Base-by-base conservation (phyloP, 2,797 vertebrate species). In the Benthosema pterotum region DNA sequence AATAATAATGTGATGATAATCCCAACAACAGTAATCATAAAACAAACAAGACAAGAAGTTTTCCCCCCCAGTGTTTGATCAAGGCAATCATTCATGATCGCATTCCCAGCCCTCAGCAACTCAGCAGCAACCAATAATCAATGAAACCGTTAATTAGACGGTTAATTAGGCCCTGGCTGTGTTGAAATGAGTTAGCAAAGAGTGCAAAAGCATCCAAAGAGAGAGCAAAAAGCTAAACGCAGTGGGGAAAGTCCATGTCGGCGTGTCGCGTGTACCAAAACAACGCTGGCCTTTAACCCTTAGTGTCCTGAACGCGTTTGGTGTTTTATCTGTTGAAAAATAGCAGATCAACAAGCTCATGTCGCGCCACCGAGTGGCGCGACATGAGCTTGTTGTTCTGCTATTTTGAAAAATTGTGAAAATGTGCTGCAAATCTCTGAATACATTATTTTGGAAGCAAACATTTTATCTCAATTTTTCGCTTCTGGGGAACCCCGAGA, bases 111-210 rank as follows among this genome's bases (percentile, higher is more conserved):
- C 70, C 69, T 42, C 50, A 66, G 60, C 53, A 64, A 75, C 76
- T 70, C 63, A 22, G 75, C 71, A 80, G 65, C 67, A 51, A 70
- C 32, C 5, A 38, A 2, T 38, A 38, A 38, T 38, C 11, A 38
- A 38, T 38, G 8, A 38, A 11, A 38, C 8, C 2, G 32, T 38
- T 11, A 38, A 38, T 38, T 11, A 38, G 32, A 38, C 32, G 1
- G 32, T 38, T 11, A 79, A n/a, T n/a, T n/a, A n/a, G n/a, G 74
- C 79, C 71, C 62, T 56, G 76, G 76, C 62, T 56, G 76, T 71
- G 65, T n/a, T 28, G 55, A 73, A 64, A 83, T 67, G 75, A 88
- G 71, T 86, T 83, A 84, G 88, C 85, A 70, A 72, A 38, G 64
- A 81, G 77, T 73, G 80, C 79, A 52, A 9, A 75, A 84, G 88